Evolutionary conservation across 2,113 vertebrate species (phyloP).

Genomic region (Pongo abelii): DNA sequence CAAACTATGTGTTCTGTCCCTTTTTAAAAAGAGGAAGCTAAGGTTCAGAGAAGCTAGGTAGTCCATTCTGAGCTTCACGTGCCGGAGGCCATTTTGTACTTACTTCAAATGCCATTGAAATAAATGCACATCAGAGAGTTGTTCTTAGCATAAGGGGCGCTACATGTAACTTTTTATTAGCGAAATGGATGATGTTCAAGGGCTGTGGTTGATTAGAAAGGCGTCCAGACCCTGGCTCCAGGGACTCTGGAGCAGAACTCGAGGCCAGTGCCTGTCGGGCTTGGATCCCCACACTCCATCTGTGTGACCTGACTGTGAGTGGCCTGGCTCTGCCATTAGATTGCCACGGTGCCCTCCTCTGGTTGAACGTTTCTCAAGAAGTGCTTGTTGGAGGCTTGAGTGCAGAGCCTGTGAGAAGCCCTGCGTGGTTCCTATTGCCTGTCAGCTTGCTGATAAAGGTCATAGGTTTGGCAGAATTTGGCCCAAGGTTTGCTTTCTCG

Average conservation of each 20-base stretch:
- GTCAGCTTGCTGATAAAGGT: background rate
- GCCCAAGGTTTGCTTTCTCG: background rate
- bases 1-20: background rate
- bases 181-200: background rate
- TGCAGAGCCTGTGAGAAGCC: background rate
- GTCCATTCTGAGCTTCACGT: no score
- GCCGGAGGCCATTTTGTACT: background rate
- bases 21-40: background rate
- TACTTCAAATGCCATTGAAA: background rate
- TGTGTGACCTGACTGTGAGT: accelerated
- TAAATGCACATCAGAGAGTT: background rate
- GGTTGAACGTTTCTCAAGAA: background rate
- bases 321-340: background rate
- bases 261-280: background rate
- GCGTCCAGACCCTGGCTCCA: background rate
- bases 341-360: background rate
- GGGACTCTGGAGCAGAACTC: background rate
- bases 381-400: background rate
- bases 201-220: background rate
- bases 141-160: background rate
- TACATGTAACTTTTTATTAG: background rate
- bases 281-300: background rate
- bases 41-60: background rate
- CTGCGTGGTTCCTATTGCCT: background rate
- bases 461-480: background rate